Base-by-base conservation (phyloP, 2,113 vertebrate genomes). In the Trematocara zebra region DNA sequence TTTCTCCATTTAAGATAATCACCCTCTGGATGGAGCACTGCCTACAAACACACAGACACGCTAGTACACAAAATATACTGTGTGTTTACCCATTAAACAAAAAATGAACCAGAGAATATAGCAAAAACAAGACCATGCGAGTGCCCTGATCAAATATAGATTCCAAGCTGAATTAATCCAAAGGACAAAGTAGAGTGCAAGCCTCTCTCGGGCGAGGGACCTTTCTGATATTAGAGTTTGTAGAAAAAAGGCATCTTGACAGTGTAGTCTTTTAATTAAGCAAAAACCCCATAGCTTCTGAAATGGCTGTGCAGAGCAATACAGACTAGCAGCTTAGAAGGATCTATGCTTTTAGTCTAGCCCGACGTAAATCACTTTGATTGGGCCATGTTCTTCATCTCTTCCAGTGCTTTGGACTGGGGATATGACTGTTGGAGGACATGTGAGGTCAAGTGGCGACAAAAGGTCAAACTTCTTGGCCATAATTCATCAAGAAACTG, bases 1-100 rank as follows among this genome's bases (percentile, higher is more conserved):
- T 94, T 96, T 96, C 93, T 92, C 89, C 91, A 90, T 95, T 95
- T 94, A 92, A 93, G 78, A 95, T 95, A 95, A 96, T 94, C 93
- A 94, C 94, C 89, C 91, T 90, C 78, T 93, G 93, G 92, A 91
- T 92, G 87, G 80, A 88, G 92, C 64, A 2, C 82, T 80, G 49
- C 61, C 56, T 80, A 40, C 82, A 90, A 84, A 85, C 85, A 78
- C 64, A 56, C 28, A 35, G 20, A 85, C 7, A 64, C 74, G 23
- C 35, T 85, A 56, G 5, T 61, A 10, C 84, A 85, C 78, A 86
- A 83, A 74, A 83, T 81, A 81, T 57, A 28, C 54, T n/a, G 80
- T 40, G 49, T 81, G 49, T 44, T 93, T 87, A 59, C 15, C 11
- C 53, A 61, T 84, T 85, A 31, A 81, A 82, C n/a, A 84, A 51